A percentile compares a stretch with the other conserved stretches of the same genome.
Conservation (phyloP, 2,888 invertebrate species). For the Eurois occulta region DNA sequence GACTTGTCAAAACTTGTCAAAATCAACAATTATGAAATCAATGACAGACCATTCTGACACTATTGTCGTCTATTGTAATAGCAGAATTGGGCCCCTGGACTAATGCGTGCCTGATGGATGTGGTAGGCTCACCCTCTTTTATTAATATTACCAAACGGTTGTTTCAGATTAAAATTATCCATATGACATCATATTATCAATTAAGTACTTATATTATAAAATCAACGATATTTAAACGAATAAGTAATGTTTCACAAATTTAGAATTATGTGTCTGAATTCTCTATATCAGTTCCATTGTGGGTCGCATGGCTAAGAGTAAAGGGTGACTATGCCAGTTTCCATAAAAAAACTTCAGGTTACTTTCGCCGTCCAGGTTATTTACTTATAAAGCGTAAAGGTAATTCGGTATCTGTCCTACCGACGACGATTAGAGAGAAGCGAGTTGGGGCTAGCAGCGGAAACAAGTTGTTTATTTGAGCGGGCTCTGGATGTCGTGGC, state of each 20-base stretch:
- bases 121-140: not conserved
- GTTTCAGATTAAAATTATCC: not conserved
- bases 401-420: too few species aligned
- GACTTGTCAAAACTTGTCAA: too few species aligned
- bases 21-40: too few species aligned
- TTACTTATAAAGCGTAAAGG: not conserved
- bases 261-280: too few species aligned
- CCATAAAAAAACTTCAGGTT: not conserved
- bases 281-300: not conserved
- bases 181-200: not conserved
- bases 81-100: too few species aligned
- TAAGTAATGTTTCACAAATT: not conserved
- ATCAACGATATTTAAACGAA: not conserved
- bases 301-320: not conserved
- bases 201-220: not conserved
- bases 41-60: too few species aligned
- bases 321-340: not conserved
- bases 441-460: too few species aligned
- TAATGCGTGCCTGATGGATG: not conserved
- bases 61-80: too few species aligned
- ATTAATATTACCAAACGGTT: not conserved
- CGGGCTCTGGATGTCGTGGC: too few species aligned
- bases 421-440: too few species aligned
- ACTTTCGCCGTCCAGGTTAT: not conserved
- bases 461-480: too few species aligned